Evolutionary conservation across 2,113 vertebrate species (phyloP), one percentile per base, ranked within the genome.

Genomic region (Stigmatopora nigra): DNA sequence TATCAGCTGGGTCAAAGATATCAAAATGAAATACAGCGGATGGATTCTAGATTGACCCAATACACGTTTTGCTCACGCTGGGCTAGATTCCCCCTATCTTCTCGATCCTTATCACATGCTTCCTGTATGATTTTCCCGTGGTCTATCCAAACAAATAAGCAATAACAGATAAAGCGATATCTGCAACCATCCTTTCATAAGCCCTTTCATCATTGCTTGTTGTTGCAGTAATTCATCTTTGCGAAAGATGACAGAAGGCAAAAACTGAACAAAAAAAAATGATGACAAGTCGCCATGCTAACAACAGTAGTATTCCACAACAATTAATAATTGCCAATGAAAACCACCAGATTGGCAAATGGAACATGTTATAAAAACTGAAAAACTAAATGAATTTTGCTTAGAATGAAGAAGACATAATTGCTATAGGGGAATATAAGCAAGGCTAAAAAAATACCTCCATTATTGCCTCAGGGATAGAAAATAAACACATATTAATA

Each of bases 181-280:
- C 68, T 48, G 47, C 13, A 65, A 45, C 65, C 72, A 74, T 83
- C 72, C 73, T 63, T 75, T 82, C 83, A 87, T 89, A 87, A 91
- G 88, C n/a, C 69, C 78, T 81, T 75, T 85, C 89, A 87, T 89
- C 84, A 86, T 76, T 77, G 65, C 22, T 70, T 58, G 63, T 52
- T 72, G 64, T 61, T 68, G 63, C 66, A 82, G 81, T 80, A 88
- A 90, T 90, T 89, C 81, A 89, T 89, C 88, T 87, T 68, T 67
- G 78, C 70, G 64, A 67, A 79, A 77, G 71, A 75, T 83, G 71
- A 79, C 67, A 69, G 74, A 70, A 70, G 87, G 5, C 14, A 48
- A 52, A 3, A 52, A 20, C 19, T 5, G 9, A 4, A 22, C 19
- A 20, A 53, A 20, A 11, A 83, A 82, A 86, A 75, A 76, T 73